Evolutionary conservation across 1,140 invertebrate genomes (phyloP), one percentile per base, ranked within the genome.

Genomic region (Chelonus insularis): DNA sequence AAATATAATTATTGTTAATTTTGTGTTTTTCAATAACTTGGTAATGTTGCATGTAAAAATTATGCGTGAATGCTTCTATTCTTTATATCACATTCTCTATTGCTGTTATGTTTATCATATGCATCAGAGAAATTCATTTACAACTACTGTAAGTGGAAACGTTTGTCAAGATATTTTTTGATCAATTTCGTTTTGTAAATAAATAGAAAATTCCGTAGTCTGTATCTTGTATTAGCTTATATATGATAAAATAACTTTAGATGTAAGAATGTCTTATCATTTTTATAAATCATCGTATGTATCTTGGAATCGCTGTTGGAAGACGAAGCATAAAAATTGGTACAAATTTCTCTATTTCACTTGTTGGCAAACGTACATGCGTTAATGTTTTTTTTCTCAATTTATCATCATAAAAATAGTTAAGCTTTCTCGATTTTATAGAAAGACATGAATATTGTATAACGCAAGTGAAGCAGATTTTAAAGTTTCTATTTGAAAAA

Each of bases 241-340:
- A 14, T 14, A 16, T 14, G 18, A 43, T 43, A 43, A 43, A 43
- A 43, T 43, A 14, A 4, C 41, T 16, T n/a, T 16, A 43, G 41
- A 43, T 51, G 57, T 60, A 56, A 60, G 41, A 58, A 36, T 48
- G 21, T 14, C 62, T 66, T 60, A 66, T 66, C 45, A 66, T 66
- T 60, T 63, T 66, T 57, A 60, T 66, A 57, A 61, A 34, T 34
- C n/a, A 9, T 2, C 5, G 37, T 41, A 47, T 9, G 8, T 43
- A 45, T 32, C 58, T 29, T 37, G 20, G 56, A 43, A 60, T 66
- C 36, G 51, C 45, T 57, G 41, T 45, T 62, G 63, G 60, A 65
- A 60, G 65, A 55, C 69, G 71, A 68, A 71, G 68, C 74, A 76
- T 76, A 70, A 74, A 76, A 76, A 74, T 71, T 65, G 56, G 64